Evolutionary conservation across 2,888 invertebrate genomes (phyloP).

Genomic region (Beris morrisii): DNA sequence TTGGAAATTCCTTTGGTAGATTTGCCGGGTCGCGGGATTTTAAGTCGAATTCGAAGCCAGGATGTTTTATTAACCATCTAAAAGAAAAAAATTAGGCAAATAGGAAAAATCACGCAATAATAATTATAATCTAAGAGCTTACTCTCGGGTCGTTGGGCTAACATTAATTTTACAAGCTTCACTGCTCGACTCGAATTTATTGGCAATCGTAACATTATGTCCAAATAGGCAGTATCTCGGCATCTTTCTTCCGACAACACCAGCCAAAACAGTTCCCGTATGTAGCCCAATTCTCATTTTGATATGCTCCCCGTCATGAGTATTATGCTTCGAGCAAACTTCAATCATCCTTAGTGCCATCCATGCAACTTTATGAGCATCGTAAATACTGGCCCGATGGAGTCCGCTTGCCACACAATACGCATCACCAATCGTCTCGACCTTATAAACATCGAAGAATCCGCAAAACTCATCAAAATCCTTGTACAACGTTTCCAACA

Average conservation of each 20-base stretch:
- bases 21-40: conserved; percentile 74
- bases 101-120: not conserved
- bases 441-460: conserved; percentile 93
- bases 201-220: conserved; percentile 92
- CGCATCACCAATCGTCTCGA: conserved; percentile 95
- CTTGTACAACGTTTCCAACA: conserved; percentile 91
- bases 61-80: conserved; percentile 75
- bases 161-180: conserved; percentile 89
- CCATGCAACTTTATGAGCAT: conserved; percentile 94
- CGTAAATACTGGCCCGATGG: conserved; percentile 81
- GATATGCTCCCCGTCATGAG: conserved; percentile 90
- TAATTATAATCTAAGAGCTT: conserved; percentile 40
- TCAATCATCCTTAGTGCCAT: conserved; percentile 95
- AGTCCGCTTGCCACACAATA: conserved; percentile 94
- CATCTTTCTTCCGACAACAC: conserved; percentile 86
- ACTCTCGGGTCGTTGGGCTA: conserved; percentile 91
- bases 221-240: conserved; percentile 90
- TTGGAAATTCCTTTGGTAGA: conserved; percentile 83
- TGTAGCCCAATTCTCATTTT: conserved; percentile 96
- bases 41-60: conserved; percentile 71
- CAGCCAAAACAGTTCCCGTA: conserved; percentile 90
- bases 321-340: conserved; percentile 81
- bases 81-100: not conserved
- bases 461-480: conserved; percentile 92
- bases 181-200: conserved; percentile 94